Conservation (phyloP, 2,113 vertebrate species). For the Dicrurus megarhynchus region DNA sequence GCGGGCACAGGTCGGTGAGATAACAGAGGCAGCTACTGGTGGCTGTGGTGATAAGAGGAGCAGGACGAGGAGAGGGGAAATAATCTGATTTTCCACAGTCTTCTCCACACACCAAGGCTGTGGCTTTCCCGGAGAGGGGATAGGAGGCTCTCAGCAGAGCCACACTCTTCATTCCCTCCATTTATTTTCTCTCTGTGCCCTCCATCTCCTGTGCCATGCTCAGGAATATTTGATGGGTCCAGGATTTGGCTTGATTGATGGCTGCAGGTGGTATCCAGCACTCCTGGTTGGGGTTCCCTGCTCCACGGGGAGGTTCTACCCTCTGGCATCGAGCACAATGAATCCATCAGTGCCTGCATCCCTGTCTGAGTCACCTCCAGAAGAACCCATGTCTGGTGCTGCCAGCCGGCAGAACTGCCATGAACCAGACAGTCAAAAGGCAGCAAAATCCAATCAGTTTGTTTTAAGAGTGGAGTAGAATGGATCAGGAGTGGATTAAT, state of each 20-base stretch:
- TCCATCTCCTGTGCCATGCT: background rate
- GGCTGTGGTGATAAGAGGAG: background rate
- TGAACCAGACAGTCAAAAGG: background rate
- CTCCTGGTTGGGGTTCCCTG: background rate
- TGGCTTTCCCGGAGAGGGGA: background rate
- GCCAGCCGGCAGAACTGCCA: background rate
- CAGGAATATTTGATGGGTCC: background rate
- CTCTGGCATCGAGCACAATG: accelerated
- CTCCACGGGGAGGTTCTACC: background rate
- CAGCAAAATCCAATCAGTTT: background rate
- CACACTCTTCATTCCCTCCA: accelerated
- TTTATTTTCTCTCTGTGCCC: accelerated
- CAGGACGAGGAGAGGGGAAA: background rate
- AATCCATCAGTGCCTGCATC: accelerated
- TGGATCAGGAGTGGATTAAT: background rate
- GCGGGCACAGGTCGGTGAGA: background rate
- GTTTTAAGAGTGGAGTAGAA: background rate
- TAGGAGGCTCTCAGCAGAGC: background rate
- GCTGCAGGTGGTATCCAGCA: background rate
- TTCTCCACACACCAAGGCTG: accelerated
- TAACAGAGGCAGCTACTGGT: accelerated
- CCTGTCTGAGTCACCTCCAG: background rate
- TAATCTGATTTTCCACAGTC: background rate
- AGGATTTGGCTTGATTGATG: background rate
- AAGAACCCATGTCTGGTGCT: background rate